Evolutionary conservation across 1,140 invertebrate species (phyloP), one percentile per base, ranked within the genome.

Genomic region (Manduca sexta): DNA sequence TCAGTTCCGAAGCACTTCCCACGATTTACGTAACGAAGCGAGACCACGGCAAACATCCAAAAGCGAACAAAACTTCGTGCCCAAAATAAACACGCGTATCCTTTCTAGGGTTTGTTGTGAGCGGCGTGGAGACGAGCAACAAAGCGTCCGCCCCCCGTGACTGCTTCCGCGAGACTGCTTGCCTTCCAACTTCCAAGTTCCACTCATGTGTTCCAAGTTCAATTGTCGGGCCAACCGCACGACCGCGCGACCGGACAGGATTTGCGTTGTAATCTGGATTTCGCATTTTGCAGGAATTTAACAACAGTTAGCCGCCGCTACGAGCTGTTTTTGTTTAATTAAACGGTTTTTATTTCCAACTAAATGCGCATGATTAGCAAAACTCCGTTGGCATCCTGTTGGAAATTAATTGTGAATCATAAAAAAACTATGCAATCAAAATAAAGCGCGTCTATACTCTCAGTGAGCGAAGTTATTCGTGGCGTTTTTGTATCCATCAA

Each of bases 31-130:
- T 74, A 76, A 79, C 60, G 39, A 40, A n/a, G 34, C 48, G 58
- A 62, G 52, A 58, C 55, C 48, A 48, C 46, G 52, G 54, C 62
- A 61, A 64, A 49, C 55, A 61, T 63, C 59, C 64, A 52, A 72
- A 80, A 65, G 42, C 43, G 65, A 72, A 70, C 68, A 76, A 73
- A 73, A 75, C 45, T 68, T 45, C 38, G 52, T 34, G 64, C 70
- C 63, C 49, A 65, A 80, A 80, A 80, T 80, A 80, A 73, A 65
- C 69, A 44, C 52, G 46, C 46, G 60, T 64, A 69, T 74, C 74
- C 70, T 70, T 69, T 64, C 29, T 45, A 61, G 58, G 52, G 57
- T 53, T 51, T 63, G 15, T 40, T 57, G 65, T 53, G 67, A 66
- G n/a, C n/a, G 57, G 50, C 56, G 50, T 37, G 49, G 39, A 60